Evolutionary conservation across 2,113 vertebrate species (phyloP).

Genomic region (Carlito syrichta): DNA sequence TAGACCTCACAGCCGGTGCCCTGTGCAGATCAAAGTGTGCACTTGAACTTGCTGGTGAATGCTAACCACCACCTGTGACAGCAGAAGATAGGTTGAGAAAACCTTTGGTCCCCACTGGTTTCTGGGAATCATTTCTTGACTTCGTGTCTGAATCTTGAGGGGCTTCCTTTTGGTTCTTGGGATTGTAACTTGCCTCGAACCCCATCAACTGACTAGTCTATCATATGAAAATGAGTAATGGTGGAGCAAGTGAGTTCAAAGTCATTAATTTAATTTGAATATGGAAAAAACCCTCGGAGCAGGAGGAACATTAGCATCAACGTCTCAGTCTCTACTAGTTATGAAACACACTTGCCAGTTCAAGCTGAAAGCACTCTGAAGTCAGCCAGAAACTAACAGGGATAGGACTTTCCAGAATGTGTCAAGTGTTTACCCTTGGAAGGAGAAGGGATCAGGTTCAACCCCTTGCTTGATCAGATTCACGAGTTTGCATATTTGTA

Average conservation of each 20-base stretch:
- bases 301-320: neutral
- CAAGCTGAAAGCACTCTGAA: neutral
- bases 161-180: neutral
- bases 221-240: neutral
- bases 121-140: neutral
- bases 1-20: neutral
- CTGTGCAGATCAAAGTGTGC: neutral
- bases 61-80: neutral
- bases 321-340: neutral
- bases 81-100: neutral
- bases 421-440: neutral
- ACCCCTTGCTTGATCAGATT: neutral
- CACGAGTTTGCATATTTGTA: neutral
- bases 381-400: neutral
- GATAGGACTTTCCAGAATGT: conserved; percentile 55
- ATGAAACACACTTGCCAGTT: neutral
- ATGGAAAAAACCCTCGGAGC: neutral
- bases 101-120: neutral
- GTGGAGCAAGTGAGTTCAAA: neutral
- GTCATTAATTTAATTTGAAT: neutral
- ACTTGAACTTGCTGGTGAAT: too few relatives aligned
- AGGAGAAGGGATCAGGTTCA: neutral
- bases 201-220: neutral
- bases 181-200: neutral
- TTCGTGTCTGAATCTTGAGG: neutral